A percentile compares a stretch with the other conserved stretches of the same genome.
These are phyloP conservation scores for Caenorhabditis sp. DNA, from an alignment of 2,888 invertebrate genomes.

Conservation along the genomic window DNA sequence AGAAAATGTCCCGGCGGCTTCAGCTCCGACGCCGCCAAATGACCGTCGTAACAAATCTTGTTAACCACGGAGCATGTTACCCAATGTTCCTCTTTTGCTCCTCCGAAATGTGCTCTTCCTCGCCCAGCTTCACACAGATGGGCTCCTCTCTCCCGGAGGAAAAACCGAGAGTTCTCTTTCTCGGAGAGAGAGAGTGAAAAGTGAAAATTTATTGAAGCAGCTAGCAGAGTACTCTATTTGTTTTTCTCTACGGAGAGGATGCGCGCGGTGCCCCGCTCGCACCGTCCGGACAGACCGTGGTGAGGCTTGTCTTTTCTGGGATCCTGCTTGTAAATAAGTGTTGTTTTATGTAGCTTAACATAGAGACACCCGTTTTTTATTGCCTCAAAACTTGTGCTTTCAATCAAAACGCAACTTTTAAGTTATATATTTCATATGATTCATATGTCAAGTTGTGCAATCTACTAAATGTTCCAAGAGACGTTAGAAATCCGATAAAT, in stretches of 20 bases:
- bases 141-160: too few species aligned
- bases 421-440: too few species aligned
- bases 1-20: too few species aligned
- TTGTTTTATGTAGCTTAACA: slow-evolving; percentile 3
- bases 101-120: slow-evolving; percentile 2
- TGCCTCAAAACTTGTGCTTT: too few species aligned
- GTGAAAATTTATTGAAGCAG: slow-evolving; percentile 1
- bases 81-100: too few species aligned
- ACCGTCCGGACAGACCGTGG: slow-evolving; percentile 27
- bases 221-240: slow-evolving; percentile 22
- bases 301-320: slow-evolving; percentile 28
- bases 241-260: slow-evolving; percentile 33
- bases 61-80: slow-evolving; percentile 59
- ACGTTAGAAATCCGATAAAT: too few species aligned
- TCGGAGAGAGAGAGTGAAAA: slow-evolving; percentile 18
- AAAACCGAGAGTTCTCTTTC: background rate
- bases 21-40: slow-evolving; percentile 48
- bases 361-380: too few species aligned
- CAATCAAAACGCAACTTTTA: too few species aligned
- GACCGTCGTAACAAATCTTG: slow-evolving; percentile 59
- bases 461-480: too few species aligned
- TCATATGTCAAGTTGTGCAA: too few species aligned
- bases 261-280: slow-evolving; percentile 10
- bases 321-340: slow-evolving; percentile 58
- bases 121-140: too few species aligned